Evolutionary conservation across 2,797 vertebrate genomes (phyloP).

Genomic region (Pristis pectinata): DNA sequence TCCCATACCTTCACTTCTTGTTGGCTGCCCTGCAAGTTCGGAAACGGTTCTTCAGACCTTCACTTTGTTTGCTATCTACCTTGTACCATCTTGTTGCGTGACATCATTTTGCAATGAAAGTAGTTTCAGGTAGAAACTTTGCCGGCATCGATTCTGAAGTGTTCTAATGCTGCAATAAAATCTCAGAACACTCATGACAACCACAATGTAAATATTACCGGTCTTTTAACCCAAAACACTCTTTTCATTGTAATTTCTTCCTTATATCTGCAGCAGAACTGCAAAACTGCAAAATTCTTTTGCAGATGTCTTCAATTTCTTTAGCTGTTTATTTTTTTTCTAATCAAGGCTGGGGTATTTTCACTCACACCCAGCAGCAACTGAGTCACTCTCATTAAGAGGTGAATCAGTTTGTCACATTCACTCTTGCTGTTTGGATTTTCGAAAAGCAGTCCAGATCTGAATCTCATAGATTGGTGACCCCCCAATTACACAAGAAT

Average conservation of each 20-base stretch:
- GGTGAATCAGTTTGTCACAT: not conserved
- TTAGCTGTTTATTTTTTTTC: not conserved
- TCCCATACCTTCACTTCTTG: no score
- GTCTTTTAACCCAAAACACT: not conserved
- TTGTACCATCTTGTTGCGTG: not conserved
- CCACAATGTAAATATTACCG: not conserved
- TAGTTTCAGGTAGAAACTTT: not conserved
- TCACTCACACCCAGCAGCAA: not conserved
- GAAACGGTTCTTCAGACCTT: not conserved
- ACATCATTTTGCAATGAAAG: not conserved
- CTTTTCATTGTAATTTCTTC: not conserved
- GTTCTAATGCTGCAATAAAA: not conserved
- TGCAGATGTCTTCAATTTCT: not conserved
- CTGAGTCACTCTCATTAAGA: not conserved
- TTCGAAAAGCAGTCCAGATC: not conserved
- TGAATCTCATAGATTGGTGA: not conserved
- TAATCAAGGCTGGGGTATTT: not conserved
- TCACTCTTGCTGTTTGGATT: not conserved
- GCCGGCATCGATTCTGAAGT: not conserved
- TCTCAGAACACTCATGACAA: not conserved
- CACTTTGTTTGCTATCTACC: not conserved
- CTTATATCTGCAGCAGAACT: not conserved
- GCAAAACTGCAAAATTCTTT: not conserved
- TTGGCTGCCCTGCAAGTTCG: not conserved
- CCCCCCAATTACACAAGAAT: no score